A percentile compares a stretch with the other conserved stretches of the same genome.
phyloP scores from a whole-genome alignment of 2,113 vertebrate species.

The Coryphaenoides rupestris region DNA sequence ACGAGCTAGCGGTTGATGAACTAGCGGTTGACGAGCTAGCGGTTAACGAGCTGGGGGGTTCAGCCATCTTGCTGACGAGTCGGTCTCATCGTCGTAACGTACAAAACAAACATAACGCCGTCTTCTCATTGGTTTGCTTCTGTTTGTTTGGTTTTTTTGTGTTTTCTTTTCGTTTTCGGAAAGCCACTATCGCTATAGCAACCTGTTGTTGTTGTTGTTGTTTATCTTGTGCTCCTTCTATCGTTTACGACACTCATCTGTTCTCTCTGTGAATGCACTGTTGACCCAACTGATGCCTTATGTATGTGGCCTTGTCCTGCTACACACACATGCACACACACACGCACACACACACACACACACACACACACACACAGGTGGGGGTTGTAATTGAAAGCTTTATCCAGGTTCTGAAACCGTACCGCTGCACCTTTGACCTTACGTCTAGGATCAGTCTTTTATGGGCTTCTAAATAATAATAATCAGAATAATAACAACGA shows the following conservation, averaged over 20 bases:
- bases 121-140: too few species aligned
- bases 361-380: slow-evolving; percentile 39
- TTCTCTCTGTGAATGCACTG: slow-evolving; percentile 97
- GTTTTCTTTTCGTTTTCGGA: slow-evolving; percentile 73
- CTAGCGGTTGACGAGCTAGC: too few species aligned
- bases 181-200: slow-evolving; percentile 90
- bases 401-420: slow-evolving; percentile 84
- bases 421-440: slow-evolving; percentile 72
- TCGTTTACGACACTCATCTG: slow-evolving; percentile 73
- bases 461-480: slow-evolving; percentile 31
- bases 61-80: too few species aligned
- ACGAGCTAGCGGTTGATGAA: too few species aligned
- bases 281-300: slow-evolving; percentile 99
- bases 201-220: slow-evolving; percentile 79
- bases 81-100: slow-evolving; percentile 78
- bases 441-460: slow-evolving; percentile 27
- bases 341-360: slow-evolving; percentile 29
- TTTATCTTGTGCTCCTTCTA: slow-evolving; percentile 60
- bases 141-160: too few species aligned
- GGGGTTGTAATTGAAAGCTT: slow-evolving; percentile 80
- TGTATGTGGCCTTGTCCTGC: slow-evolving; percentile 87
- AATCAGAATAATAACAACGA: not conserved
- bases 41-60: too few species aligned
- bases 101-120: slow-evolving; percentile 36
- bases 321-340: slow-evolving; percentile 29